Evolutionary conservation across 2,113 vertebrate genomes (phyloP).

Genomic region (Prionailurus viverrinus): DNA sequence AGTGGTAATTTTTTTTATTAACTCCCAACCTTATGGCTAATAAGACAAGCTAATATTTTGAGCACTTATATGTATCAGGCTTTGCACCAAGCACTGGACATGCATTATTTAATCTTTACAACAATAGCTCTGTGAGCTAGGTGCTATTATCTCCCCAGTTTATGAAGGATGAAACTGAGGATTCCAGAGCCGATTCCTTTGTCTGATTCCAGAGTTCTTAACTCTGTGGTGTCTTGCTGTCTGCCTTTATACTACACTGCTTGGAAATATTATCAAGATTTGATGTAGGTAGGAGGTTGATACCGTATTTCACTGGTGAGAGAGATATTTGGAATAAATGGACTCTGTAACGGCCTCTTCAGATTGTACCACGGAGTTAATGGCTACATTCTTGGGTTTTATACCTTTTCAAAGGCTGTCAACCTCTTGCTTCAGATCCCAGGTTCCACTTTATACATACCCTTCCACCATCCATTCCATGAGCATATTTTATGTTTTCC

Average conservation of each 20-base stretch:
- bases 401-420: not conserved
- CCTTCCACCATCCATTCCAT: not conserved
- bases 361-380: constrained; percentile 1
- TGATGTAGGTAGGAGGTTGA: not conserved
- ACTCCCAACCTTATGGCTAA: not conserved
- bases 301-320: not conserved
- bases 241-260: not conserved
- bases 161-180: not conserved
- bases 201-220: constrained; percentile 8
- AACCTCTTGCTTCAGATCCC: not conserved
- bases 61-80: not conserved
- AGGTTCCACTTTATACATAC: not conserved
- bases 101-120: not conserved
- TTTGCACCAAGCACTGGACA: not conserved
- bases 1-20: not conserved
- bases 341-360: constrained; percentile 33
- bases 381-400: constrained; percentile 21
- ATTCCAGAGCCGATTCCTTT: not conserved
- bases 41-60: not conserved
- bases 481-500: constrained; percentile 23
- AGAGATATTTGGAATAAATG: constrained; percentile 1
- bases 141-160: not conserved
- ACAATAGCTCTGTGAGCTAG: not conserved
- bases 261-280: constrained; percentile 2
- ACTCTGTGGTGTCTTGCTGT: not conserved